Base-by-base conservation (phyloP, 2,888 invertebrate genomes). In the Podabrus alpinus region DNA sequence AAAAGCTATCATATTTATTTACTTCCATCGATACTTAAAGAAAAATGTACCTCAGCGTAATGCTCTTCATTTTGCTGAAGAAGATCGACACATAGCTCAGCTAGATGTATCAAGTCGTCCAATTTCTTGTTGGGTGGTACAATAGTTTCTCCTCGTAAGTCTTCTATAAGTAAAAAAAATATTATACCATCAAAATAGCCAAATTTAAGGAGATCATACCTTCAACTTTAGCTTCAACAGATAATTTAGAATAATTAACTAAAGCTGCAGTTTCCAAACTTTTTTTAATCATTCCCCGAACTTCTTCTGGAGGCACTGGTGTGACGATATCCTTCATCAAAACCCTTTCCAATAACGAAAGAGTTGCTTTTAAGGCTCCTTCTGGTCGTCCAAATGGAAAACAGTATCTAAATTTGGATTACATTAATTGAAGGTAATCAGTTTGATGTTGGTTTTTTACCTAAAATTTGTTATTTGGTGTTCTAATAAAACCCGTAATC, bases 41-140 rank as follows among this genome's bases (percentile, higher is more conserved):
- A 45, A n/a, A 45, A 25, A 84, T 89, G 89, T 92, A 99, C 99
- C 96, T 99, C 99, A 80, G 99, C 97, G 89, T 99, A 99, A 88
- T 99, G 98, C 88, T 99, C 99, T 90, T 99, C 99, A 87, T 99
- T 99, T 88, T 99, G 99, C 88, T 99, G 99, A 79, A 99, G 89
- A 60, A 99, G 92, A 88, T 99, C 99, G 71, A 99, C 98, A 89
- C 99, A 99, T 66, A 99, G 91, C 87, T 99, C 99, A 13, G 99
- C 97, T 81, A 99, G 91, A 86, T 97, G 97, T 84, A 98, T 97
- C 73, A 99, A 91, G 87, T 99, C 98, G 87, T 99, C 98, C 69
- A 99, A 90, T 86, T 97, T 96, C 89, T 96, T 96, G 73, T 93
- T 92, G 9, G 97, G 94, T 21, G 95, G 92, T 72, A 95, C 94